Evolutionary conservation across 2,888 invertebrate genomes (phyloP), one percentile per base, ranked within the genome.

Genomic region (Tachystola acroxantha): DNA sequence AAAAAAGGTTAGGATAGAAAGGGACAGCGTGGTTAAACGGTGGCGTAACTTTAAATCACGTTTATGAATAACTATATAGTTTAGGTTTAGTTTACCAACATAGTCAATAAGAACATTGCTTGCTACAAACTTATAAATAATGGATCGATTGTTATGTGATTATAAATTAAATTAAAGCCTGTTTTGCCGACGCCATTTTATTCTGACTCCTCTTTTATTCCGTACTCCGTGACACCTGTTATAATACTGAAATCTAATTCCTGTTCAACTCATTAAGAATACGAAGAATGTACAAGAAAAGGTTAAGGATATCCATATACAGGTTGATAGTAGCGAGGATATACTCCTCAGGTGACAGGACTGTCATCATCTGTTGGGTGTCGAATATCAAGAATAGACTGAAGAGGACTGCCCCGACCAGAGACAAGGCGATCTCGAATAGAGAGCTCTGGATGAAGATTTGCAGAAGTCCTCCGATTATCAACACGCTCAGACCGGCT

Each of bases 271-370:
- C 90, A 45, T 91, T 91, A 35, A 96, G 82, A 50, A 94, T 91
- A 41, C 94, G 89, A 38, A 96, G 87, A 51, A 95, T 92, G 67
- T 94, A 91, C 10, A 95, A 61, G 82, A 96, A 96, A 46, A 96
- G 80, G 74, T 96, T 96, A 47, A 96, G 88, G 40, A 96, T 94
- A 61, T 96, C 96, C 84, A 96, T 88, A 70, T 96, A 96, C 28
- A 96, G 84, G 69, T 93, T 94, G 64, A 96, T 94, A 0, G 95
- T 93, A 1, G 95, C 95, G 33, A 94, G 77, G 53, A 96, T 95
- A 74, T 96, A 96, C 64, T 96, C 96, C 68, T 96, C 96, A 0
- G 96, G 92, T 0, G 94, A 94, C 34, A 94, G 79, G 2, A 88
- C 90, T 48, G 91, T 90, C 94, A 95, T 94, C 79, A 96, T 89